Conservation (phyloP, 2,888 invertebrate genomes). For the Calephelis perditalis region DNA sequence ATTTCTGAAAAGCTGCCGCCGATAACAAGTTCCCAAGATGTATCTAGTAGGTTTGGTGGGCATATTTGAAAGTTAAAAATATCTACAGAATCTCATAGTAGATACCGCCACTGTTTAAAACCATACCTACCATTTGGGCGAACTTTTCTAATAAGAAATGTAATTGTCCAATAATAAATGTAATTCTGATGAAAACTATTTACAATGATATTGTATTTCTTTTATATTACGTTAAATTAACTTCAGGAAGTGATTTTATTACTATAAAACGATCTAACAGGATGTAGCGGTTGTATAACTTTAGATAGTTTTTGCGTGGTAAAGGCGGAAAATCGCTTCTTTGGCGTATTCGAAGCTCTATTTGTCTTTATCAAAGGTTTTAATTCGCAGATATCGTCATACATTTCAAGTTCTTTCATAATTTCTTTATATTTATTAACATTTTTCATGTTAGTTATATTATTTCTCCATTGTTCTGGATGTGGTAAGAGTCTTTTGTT, state of each 20-base stretch:
- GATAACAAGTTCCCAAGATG: no score
- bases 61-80: no score
- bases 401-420: conserved; percentile 50
- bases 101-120: no score
- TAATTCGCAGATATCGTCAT: conserved; percentile 47
- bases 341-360: conserved; percentile 58
- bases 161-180: no score
- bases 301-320: conserved; percentile 18
- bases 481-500: conserved; percentile 32
- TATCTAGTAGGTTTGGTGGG: no score
- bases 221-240: no score
- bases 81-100: no score
- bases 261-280: conserved; percentile 16
- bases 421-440: conserved; percentile 56
- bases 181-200: no score
- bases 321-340: conserved; percentile 39
- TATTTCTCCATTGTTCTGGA: conserved; percentile 25
- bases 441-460: conserved; percentile 41
- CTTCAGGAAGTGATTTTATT: background rate
- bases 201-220: no score
- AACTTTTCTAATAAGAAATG: no score
- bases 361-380: conserved; percentile 47
- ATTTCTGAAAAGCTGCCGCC: no score
- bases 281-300: conserved; percentile 13
- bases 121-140: no score